These are phyloP conservation scores for Asbolus verrucosus DNA, from an alignment of 1,140 invertebrate genomes.

Conservation along the genomic window DNA sequence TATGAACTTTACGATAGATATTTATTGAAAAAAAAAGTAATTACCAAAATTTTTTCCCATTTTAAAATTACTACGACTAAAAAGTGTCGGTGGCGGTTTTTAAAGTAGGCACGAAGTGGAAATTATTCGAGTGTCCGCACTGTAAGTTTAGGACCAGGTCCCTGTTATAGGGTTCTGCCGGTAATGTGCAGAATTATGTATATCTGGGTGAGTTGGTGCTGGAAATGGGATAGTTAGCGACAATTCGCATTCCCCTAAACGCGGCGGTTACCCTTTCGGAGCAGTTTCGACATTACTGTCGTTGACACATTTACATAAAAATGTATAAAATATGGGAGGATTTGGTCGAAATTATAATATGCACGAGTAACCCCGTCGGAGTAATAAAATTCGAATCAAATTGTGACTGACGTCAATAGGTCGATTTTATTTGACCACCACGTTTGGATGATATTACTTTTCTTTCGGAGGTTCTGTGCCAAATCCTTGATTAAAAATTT, in stretches of 20 bases:
- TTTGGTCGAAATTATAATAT: constrained; percentile 46
- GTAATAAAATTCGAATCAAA: neutral
- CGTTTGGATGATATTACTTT: too few relatives aligned
- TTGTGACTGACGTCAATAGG: neutral
- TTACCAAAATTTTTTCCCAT: too few relatives aligned
- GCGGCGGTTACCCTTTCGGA: constrained; percentile 62
- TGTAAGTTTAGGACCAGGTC: too few relatives aligned
- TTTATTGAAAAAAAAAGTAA: too few relatives aligned
- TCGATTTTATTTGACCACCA: constrained; percentile 18
- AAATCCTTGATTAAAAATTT: constrained; percentile 46
- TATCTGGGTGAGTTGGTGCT: constrained; percentile 53
- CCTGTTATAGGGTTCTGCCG: too few relatives aligned
- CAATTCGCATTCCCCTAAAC: constrained; percentile 65
- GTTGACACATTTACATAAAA: constrained; percentile 64
- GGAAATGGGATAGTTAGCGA: constrained; percentile 64
- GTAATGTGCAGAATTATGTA: constrained; percentile 62
- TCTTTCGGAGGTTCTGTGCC: too few relatives aligned
- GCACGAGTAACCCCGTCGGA: neutral
- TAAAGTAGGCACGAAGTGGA: too few relatives aligned
- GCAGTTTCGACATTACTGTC: constrained; percentile 62
- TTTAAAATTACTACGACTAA: too few relatives aligned
- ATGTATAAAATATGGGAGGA: constrained; percentile 62
- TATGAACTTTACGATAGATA: too few relatives aligned
- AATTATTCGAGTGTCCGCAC: too few relatives aligned
- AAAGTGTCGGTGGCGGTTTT: too few relatives aligned